Evolutionary conservation across 2,113 vertebrate genomes (phyloP).

Genomic region (Pluvianellus socialis): DNA sequence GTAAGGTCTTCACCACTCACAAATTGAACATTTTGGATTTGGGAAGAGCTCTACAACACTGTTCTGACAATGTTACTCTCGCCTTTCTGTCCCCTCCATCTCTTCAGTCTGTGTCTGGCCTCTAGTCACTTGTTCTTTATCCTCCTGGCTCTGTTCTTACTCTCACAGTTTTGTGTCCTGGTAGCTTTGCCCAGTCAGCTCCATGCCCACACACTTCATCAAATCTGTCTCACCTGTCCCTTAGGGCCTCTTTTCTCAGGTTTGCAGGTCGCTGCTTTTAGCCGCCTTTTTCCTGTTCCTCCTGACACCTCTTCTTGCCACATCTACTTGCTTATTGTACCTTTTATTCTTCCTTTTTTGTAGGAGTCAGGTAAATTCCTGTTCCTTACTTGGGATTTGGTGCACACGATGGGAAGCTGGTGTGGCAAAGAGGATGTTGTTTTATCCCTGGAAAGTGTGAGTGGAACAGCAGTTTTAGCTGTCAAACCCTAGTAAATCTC

Average conservation of each 20-base stretch:
- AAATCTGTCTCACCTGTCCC: neutral
- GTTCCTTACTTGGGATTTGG: neutral
- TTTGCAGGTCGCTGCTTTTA: neutral
- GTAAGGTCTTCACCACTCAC: neutral
- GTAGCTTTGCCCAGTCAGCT: neutral
- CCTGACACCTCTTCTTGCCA: neutral
- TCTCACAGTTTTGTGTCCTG: neutral
- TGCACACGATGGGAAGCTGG: accelerated
- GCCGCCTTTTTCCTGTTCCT: neutral
- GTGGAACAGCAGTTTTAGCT: neutral
- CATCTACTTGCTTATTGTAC: neutral
- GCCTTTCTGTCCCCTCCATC: neutral
- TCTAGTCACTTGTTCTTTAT: neutral
- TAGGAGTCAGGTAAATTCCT: neutral
- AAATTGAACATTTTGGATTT: neutral
- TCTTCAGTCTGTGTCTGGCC: neutral
- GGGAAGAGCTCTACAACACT: neutral
- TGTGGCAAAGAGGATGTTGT: neutral
- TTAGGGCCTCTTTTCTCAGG: neutral
- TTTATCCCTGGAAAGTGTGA: neutral
- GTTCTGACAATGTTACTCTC: neutral
- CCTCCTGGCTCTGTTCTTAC: neutral
- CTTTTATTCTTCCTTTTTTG: neutral
- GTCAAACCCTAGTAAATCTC: neutral
- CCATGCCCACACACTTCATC: neutral